Evolutionary conservation across 2,113 vertebrate species (phyloP).

Genomic region (Eulemur macaco): DNA sequence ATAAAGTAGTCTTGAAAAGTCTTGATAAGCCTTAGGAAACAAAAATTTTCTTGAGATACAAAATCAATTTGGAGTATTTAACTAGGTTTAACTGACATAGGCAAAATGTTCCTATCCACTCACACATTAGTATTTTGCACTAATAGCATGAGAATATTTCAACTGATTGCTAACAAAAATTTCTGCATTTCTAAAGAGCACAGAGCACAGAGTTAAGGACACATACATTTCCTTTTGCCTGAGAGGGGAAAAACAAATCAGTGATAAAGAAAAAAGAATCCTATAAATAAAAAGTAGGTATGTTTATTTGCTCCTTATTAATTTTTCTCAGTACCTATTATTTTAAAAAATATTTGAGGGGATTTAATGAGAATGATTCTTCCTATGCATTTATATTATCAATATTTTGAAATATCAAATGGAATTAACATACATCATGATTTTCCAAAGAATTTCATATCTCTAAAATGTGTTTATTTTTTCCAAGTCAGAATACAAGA

Average conservation of each 20-base stretch:
- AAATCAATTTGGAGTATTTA: background rate
- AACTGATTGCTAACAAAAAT: background rate
- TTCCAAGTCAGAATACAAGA: constrained; percentile 30
- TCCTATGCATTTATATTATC: constrained; percentile 11
- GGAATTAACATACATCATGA: background rate
- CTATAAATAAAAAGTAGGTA: background rate
- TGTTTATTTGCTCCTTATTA: constrained; percentile 18
- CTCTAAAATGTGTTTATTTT: constrained; percentile 19
- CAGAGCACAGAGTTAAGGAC: background rate
- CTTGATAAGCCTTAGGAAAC: background rate
- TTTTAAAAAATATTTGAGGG: background rate
- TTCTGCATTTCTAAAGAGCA: background rate
- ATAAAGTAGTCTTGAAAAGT: background rate
- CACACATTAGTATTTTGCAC: background rate
- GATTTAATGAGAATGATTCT: background rate
- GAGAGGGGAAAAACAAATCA: background rate
- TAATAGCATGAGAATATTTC: background rate
- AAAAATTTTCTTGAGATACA: background rate
- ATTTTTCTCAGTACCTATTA: background rate
- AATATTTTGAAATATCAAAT: background rate
- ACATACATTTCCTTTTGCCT: background rate
- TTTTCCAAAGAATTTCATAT: background rate
- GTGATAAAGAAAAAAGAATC: background rate
- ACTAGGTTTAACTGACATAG: background rate
- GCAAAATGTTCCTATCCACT: background rate